A percentile compares a stretch with the other conserved stretches of the same genome.
phyloP scores from a whole-genome alignment of 2,113 vertebrate species.

The Rhea americana region DNA sequence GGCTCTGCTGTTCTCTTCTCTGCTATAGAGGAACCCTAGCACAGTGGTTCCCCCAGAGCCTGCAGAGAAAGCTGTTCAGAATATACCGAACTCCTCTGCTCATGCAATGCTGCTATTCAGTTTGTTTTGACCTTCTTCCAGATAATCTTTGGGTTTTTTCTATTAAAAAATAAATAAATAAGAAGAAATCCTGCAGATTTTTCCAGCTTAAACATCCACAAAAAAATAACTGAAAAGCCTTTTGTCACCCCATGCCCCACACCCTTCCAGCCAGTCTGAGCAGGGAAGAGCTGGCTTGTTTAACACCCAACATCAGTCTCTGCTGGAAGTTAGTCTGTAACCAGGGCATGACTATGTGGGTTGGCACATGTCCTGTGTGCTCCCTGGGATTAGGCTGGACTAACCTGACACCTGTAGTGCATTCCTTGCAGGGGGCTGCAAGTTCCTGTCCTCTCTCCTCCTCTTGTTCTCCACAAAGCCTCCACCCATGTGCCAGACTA shows the following conservation, averaged over 20 bases:
- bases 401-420: neutral
- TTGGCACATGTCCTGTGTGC: neutral
- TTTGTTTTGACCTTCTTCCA: neutral
- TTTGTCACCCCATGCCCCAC: neutral
- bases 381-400: neutral
- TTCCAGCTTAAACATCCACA: neutral
- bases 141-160: neutral
- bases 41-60: neutral
- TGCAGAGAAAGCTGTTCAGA: neutral
- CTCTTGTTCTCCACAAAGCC: neutral
- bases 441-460: neutral
- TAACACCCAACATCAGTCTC: neutral
- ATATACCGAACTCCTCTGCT: neutral
- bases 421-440: fast-evolving
- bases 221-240: neutral
- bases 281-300: neutral
- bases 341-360: neutral
- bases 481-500: neutral
- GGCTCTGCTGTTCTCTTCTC: neutral
- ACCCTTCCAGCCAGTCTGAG: neutral
- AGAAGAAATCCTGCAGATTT: neutral
- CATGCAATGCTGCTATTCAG: neutral
- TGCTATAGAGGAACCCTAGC: neutral
- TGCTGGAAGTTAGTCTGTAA: neutral
- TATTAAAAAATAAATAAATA: neutral